Conservation (phyloP, 2,888 invertebrate species). For the Mythimna albipuncta region DNA sequence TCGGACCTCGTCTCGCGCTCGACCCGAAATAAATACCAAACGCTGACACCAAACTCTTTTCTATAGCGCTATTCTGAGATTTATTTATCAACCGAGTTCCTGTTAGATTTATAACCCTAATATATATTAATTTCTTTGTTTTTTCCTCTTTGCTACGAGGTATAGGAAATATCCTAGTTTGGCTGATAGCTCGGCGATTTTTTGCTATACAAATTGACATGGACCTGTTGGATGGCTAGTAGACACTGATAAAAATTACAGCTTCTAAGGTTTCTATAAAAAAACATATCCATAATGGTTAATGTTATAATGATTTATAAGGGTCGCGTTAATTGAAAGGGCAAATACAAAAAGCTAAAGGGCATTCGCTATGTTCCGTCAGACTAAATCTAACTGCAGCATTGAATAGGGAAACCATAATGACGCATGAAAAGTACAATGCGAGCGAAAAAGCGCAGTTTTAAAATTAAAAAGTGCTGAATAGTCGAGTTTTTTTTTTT, state of each 20-base stretch:
- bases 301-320: not conserved
- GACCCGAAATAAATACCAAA: conserved; percentile 77
- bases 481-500: conserved; percentile 74
- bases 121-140: conserved; percentile 76
- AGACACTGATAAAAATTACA: not conserved
- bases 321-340: not conserved
- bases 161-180: conserved; percentile 59
- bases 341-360: conserved; percentile 17
- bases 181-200: conserved; percentile 48
- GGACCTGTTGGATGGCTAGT: conserved; percentile 50
- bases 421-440: conserved; percentile 73
- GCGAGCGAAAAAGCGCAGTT: conserved; percentile 70
- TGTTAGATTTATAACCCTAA: conserved; percentile 74
- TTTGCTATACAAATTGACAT: conserved; percentile 56
- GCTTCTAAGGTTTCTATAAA: not conserved
- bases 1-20: conserved; percentile 67
- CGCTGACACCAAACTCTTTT: conserved; percentile 76
- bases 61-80: conserved; percentile 75
- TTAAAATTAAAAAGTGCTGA: conserved; percentile 79
- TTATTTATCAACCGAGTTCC: conserved; percentile 77
- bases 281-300: not conserved
- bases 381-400: conserved; percentile 44
- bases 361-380: conserved; percentile 38
- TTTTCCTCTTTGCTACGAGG: conserved; percentile 63
- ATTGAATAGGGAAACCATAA: conserved; percentile 66